Percentiles rank a stretch among this genome's conserved stretches.
Evolutionary conservation across 2,797 vertebrate species (phyloP).

Genomic region (Scolopax bukidnonensis): DNA sequence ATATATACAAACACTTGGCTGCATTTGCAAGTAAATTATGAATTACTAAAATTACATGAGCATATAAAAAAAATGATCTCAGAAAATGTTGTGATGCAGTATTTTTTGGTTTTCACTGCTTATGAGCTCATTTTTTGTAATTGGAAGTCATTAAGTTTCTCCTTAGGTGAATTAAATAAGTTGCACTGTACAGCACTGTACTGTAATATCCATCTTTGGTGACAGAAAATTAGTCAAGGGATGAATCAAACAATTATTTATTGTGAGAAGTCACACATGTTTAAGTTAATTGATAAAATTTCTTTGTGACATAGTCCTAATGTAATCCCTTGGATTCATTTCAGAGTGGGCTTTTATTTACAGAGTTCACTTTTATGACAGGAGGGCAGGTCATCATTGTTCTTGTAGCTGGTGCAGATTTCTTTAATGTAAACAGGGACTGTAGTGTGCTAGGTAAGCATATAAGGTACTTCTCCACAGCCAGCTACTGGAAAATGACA

Average conservation of each 20-base stretch:
- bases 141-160: not conserved
- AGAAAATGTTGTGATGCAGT: not conserved
- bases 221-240: not conserved
- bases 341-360: not conserved
- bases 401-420: not conserved
- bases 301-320: not conserved
- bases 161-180: not conserved
- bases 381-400: not conserved
- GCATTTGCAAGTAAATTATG: not conserved
- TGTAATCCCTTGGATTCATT: not conserved
- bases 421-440: not conserved
- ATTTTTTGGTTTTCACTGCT: not conserved
- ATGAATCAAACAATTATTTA: not conserved
- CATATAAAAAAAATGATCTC: not conserved
- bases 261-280: not conserved
- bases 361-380: not conserved
- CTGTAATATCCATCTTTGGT: not conserved
- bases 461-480: not conserved
- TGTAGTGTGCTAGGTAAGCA: not conserved
- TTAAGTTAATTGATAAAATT: not conserved
- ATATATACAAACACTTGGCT: not conserved
- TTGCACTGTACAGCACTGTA: not conserved
- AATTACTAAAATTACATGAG: not conserved
- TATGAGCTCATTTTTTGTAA: not conserved
- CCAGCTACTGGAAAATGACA: constrained; percentile 12